phyloP scores from a whole-genome alignment of 2,113 vertebrate genomes.

The Narcine bancroftii region DNA sequence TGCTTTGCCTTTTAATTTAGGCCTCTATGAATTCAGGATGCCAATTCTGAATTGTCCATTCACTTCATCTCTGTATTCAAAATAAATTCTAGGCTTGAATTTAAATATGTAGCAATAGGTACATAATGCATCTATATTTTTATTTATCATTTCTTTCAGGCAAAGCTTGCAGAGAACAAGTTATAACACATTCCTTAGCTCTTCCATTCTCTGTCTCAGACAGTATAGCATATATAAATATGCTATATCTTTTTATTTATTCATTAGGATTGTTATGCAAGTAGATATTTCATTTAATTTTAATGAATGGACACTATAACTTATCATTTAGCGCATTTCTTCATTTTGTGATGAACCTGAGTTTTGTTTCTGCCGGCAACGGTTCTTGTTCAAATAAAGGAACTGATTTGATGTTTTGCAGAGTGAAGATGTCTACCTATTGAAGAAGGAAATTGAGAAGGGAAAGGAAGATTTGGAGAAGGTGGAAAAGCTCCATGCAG shows the following conservation, averaged over 20 bases:
- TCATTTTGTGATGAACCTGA: background rate
- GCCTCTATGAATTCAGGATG: background rate
- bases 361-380: background rate
- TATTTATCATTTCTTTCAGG: background rate
- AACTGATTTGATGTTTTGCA: slow-evolving; percentile 44
- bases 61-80: background rate
- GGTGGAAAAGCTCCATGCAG: slow-evolving; percentile 49
- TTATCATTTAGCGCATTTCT: background rate
- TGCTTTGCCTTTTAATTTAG: background rate
- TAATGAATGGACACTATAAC: background rate
- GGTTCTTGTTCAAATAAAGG: background rate
- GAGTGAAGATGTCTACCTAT: slow-evolving; percentile 60
- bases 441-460: slow-evolving; percentile 60
- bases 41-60: no score
- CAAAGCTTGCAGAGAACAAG: no score
- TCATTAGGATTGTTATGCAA: slow-evolving; percentile 9
- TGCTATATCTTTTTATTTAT: background rate
- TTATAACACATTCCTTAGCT: no score
- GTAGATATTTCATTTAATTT: slow-evolving; percentile 1
- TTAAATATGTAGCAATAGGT: background rate
- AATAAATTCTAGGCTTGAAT: background rate
- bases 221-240: no score
- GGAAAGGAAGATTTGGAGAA: slow-evolving; percentile 57
- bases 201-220: no score
- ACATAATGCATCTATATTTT: background rate